Base-by-base conservation (phyloP, 53 echinoderm and acorn worm genomes). In the Paelopatides confundens region DNA sequence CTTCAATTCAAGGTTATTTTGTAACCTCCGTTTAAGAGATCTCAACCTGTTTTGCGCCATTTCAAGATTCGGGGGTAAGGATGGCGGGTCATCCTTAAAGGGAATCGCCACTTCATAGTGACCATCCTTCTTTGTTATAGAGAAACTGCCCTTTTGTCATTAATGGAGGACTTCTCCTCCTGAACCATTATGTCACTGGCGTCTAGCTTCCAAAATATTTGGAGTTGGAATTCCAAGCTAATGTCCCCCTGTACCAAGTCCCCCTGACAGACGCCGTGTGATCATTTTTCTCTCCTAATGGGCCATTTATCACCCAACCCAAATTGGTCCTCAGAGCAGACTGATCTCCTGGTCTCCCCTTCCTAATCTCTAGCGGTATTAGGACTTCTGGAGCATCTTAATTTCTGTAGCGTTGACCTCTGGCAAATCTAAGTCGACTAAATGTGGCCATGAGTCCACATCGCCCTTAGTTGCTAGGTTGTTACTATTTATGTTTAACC, bases 331-430 rank as follows among this genome's bases (percentile, higher is more conserved):
- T 65, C 2, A 86, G 74, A 14, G 89, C 89, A 87, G 81, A 94
- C 0, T 86, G 89, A 12, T 86, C 88, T 0, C 91, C 94, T 1
- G 47, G 71, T 1, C 27, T 4, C 15, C 94, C 94, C 31, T 39
- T 43, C 12, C 86, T 47, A n/a, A n/a, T n/a, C n/a, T n/a, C n/a
- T n/a, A n/a, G n/a, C n/a, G n/a, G n/a, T n/a, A n/a, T n/a, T n/a
- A 94, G 36, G 6, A 87, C 76, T 0, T 84, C 70, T 9, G 92
- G 94, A 21, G 51, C 84, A 79, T 92, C 90, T 50, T 89, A 0
- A 92, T 83, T 15, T 91, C 48, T 8, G 71, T 62, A 15, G 36
- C 27, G 15, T n/a, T n/a, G n/a, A n/a, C n/a, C n/a, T n/a, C n/a
- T n/a, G n/a, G n/a, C n/a, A n/a, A n/a, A n/a, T n/a, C 15, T 54